Percentiles rank a stretch among this genome's conserved stretches.
Evolutionary conservation across 2,888 invertebrate genomes (phyloP).

Genomic region (Scaptomyza tumidula): DNA sequence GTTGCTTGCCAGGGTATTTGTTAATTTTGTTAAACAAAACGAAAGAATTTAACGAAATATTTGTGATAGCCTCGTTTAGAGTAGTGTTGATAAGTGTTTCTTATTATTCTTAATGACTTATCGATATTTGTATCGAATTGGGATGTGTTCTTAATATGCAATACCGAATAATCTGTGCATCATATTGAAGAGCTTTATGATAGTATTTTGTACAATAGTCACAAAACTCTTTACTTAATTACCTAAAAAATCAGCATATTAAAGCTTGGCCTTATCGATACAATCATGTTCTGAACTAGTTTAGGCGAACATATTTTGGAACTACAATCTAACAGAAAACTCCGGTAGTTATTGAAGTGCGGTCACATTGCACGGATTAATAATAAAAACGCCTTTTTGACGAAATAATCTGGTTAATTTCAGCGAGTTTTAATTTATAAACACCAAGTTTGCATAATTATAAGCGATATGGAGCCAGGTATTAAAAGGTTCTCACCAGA

Average conservation of each 20-base stretch:
- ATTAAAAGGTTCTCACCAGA: constrained; percentile 50
- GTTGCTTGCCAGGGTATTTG: constrained; percentile 38
- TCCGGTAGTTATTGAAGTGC: constrained; percentile 29
- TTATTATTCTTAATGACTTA: constrained; percentile 9
- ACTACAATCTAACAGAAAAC: constrained; percentile 37
- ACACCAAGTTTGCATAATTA: constrained; percentile 13
- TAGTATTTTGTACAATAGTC: not conserved
- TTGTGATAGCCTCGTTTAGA: constrained; percentile 36
- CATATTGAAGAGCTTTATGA: not conserved
- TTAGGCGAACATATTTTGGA: constrained; percentile 3
- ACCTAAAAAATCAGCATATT: not conserved
- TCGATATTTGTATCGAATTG: constrained; percentile 18
- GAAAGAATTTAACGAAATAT: constrained; percentile 48
- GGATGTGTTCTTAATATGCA: not conserved
- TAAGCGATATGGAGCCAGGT: constrained; percentile 44
- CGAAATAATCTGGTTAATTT: constrained; percentile 20
- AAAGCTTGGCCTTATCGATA: not conserved
- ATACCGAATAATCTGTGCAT: not conserved
- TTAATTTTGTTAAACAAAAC: constrained; percentile 40
- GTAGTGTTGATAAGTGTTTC: constrained; percentile 29
- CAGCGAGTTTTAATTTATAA: constrained; percentile 14
- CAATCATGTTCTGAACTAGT: constrained; percentile 6
- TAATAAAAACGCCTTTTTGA: constrained; percentile 50
- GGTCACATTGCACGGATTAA: constrained; percentile 41
- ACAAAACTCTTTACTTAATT: too few relatives aligned